Conservation (phyloP, 30 jellyfish, hydroid and myxozoan species). For the Cassiopea xamachana region DNA sequence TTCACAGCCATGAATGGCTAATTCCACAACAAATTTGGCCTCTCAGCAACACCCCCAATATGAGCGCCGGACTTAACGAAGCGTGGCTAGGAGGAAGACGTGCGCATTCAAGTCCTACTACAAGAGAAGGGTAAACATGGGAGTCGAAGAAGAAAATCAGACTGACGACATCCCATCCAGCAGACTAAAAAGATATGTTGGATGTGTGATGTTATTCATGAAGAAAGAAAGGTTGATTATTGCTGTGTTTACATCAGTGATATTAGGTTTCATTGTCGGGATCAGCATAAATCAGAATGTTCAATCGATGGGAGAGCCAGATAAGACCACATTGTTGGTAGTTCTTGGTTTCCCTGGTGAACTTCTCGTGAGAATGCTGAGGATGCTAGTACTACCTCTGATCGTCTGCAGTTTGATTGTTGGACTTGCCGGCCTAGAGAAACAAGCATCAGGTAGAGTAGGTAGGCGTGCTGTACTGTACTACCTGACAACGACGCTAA, state of each 20-base stretch:
- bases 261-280: conserved; percentile 82
- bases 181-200: conserved; percentile 3
- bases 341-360: conserved; percentile 92
- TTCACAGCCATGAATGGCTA: too few relatives aligned
- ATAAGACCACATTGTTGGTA: conserved; percentile 69
- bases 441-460: conserved; percentile 90
- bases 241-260: conserved; percentile 71
- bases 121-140: not conserved
- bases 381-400: conserved; percentile 87
- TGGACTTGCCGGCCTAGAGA: conserved; percentile 97
- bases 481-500: conserved; percentile 71
- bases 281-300: conserved; percentile 71
- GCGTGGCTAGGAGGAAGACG: too few relatives aligned
- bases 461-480: conserved; percentile 81
- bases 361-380: conserved; percentile 76
- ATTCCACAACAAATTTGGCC: too few relatives aligned
- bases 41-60: too few relatives aligned
- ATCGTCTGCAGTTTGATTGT: conserved; percentile 89
- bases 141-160: conserved; percentile 5
- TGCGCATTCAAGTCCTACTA: too few relatives aligned
- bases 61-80: too few relatives aligned
- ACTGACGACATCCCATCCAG: not conserved
- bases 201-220: conserved; percentile 51
- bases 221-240: conserved; percentile 72
- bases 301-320: conserved; percentile 79